A percentile compares a stretch with the other conserved stretches of the same genome.
phyloP scores from a whole-genome alignment of 2,888 invertebrate species.

The Philereme transversata region DNA sequence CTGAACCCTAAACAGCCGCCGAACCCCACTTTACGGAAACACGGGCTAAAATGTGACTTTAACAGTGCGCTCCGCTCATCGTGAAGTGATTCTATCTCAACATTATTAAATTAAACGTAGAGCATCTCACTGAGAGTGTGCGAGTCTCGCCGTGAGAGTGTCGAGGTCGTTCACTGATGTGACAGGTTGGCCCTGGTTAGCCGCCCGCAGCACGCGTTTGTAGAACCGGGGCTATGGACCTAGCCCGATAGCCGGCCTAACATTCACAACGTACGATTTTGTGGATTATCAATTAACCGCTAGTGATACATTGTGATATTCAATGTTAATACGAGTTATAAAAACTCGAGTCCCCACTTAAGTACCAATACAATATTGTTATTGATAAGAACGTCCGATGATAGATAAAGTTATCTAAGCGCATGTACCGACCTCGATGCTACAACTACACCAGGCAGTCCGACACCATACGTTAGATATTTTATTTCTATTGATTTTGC shows the following conservation, averaged over 20 bases:
- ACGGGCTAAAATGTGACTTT: slow-evolving; percentile 63
- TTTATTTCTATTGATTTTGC: slow-evolving; percentile 48
- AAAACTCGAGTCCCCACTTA: slow-evolving; percentile 55
- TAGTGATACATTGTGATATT: slow-evolving; percentile 48
- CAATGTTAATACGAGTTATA: slow-evolving; percentile 44
- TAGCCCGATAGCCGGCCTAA: slow-evolving; percentile 56
- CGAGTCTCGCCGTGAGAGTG: slow-evolving; percentile 58
- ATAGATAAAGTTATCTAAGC: slow-evolving; percentile 63
- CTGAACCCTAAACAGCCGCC: slow-evolving; percentile 51
- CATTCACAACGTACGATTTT: slow-evolving; percentile 35
- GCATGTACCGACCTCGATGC: slow-evolving; percentile 48
- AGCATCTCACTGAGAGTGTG: slow-evolving; percentile 56
- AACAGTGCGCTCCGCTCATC: slow-evolving; percentile 42
- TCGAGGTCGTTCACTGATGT: slow-evolving; percentile 79
- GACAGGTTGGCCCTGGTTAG: slow-evolving; percentile 65
- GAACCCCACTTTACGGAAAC: slow-evolving; percentile 55
- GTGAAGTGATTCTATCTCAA: slow-evolving; percentile 47
- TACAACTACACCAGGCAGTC: slow-evolving; percentile 40
- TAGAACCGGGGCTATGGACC: slow-evolving; percentile 39
- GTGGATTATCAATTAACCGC: slow-evolving; percentile 38
- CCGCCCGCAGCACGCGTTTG: slow-evolving; percentile 50
- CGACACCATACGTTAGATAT: slow-evolving; percentile 39
- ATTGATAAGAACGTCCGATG: slow-evolving; percentile 59
- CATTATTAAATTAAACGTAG: slow-evolving; percentile 47
- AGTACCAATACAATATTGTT: slow-evolving; percentile 44